phyloP scores from a whole-genome alignment of 1,140 invertebrate species.

The Macrostomum lignano region DNA sequence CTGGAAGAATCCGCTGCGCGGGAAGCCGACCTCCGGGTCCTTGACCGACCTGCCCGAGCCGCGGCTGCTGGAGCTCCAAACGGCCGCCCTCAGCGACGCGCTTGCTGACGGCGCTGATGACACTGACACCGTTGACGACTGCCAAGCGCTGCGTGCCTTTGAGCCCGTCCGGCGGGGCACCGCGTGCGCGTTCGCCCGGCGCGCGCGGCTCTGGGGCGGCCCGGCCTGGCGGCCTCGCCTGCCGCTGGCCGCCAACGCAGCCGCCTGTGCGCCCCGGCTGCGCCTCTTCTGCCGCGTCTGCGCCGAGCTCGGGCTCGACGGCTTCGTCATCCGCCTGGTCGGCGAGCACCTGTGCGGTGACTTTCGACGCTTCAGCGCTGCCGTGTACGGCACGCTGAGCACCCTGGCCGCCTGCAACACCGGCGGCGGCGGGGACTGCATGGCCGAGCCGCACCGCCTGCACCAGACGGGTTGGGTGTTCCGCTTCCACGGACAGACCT shows the following conservation, averaged over 20 bases:
- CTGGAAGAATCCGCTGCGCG: no score
- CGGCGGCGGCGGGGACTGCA: constrained; percentile 10
- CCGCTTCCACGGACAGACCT: constrained; percentile 16
- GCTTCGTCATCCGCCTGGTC: constrained; percentile 14
- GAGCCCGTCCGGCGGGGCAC: constrained; percentile 11
- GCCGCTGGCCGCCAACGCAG: no score
- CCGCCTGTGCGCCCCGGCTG: no score
- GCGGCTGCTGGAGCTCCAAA: no score
- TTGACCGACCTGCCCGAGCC: no score
- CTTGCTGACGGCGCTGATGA: no score
- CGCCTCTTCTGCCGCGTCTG: no score
- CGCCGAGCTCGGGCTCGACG: constrained; percentile 12
- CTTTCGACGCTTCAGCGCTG: constrained; percentile 13
- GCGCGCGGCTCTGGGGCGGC: constrained; percentile 15
- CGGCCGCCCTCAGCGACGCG: no score
- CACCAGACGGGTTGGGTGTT: constrained; percentile 16
- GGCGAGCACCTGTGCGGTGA: constrained; percentile 8
- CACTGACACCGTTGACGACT: constrained; percentile 12
- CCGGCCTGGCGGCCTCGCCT: no score
- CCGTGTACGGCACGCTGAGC: constrained; percentile 11
- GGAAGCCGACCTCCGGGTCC: no score
- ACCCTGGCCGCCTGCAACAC: constrained; percentile 14
- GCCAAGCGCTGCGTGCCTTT: constrained; percentile 10
- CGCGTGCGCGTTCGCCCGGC: constrained; percentile 17
- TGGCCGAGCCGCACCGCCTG: constrained; percentile 12